Base-by-base conservation (phyloP, 2,113 vertebrate species). In the Toxotes chatareus region DNA sequence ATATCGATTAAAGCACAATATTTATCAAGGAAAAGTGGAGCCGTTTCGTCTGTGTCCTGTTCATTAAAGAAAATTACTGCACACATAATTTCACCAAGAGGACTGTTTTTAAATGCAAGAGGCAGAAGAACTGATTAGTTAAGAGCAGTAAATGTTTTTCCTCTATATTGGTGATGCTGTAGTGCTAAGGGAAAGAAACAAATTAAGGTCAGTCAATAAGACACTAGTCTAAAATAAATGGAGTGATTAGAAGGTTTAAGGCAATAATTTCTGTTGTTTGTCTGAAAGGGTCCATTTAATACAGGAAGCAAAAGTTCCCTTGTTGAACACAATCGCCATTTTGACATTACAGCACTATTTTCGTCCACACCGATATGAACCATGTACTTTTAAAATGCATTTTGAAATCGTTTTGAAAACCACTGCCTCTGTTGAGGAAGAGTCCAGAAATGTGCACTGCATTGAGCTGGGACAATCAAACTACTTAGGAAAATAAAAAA, bases 191-290 rank as follows among this genome's bases (percentile, higher is more conserved):
- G 12, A 44, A 44, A 44, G 42, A 44, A 44, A 8, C 7, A 44
- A 44, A 44, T 44, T 7, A 57, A 60, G 27, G 40, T 31, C 12
- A 82, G 68, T 47, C n/a, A 59, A 44, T 49, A 31, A 38, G 64
- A 57, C n/a, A 70, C 27, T 27, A 27, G 27, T 27, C 27, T 27
- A 27, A 27, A 27, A 27, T 27, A 27, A 27, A 27, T 27, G 27
- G 27, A 27, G 27, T 27, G 27, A 27, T 27, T 27, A 27, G 27
- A 27, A 27, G 27, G 27, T 27, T 27, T 27, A 27, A 27, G 27
- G 27, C 27, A 56, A 56, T 56, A 27, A 56, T 9, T 55, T 55
- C 19, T 6, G 27, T n/a, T 0, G 5, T 19, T 32, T 46, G 12
- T 56, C 21, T 7, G 7, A 38, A 21, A 76, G 51, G 59, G 47